A percentile compares a stretch with the other conserved stretches of the same genome.
phyloP scores from a whole-genome alignment of 2,113 vertebrate genomes.

The Dissostichus mawsoni region DNA sequence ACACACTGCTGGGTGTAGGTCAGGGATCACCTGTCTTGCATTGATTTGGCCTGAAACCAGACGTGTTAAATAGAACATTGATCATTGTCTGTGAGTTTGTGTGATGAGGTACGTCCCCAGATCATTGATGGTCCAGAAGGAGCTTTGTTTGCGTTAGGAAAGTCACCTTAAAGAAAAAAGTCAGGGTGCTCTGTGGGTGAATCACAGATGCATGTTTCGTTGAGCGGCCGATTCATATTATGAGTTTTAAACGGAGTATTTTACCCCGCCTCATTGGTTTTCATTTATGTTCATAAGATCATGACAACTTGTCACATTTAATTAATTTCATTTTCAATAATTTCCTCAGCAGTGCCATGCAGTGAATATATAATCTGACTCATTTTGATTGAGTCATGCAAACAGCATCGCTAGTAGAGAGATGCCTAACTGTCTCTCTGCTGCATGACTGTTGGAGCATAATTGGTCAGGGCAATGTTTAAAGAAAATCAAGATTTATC shows the following conservation, averaged over 20 bases:
- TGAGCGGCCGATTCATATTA: not conserved
- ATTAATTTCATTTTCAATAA: slow-evolving; percentile 15
- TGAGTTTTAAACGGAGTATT: not conserved
- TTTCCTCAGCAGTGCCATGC: not conserved
- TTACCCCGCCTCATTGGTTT: not conserved
- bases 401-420: not conserved
- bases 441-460: not conserved
- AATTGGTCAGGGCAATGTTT: not conserved
- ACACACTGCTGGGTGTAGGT: slow-evolving; percentile 40
- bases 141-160: slow-evolving; percentile 35
- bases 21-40: slow-evolving; percentile 47
- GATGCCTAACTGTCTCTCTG: not conserved
- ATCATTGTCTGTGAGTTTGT: slow-evolving; percentile 35
- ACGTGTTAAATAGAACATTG: slow-evolving; percentile 53
- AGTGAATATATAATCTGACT: slow-evolving; percentile 4
- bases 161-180: slow-evolving; percentile 13
- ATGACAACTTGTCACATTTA: slow-evolving; percentile 32
- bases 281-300: slow-evolving; percentile 32
- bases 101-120: slow-evolving; percentile 23
- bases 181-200: not conserved
- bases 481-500: not conserved
- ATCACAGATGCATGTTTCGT: not conserved
- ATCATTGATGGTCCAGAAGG: slow-evolving; percentile 17
- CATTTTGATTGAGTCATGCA: slow-evolving; percentile 18
- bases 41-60: slow-evolving; percentile 58